phyloP scores from a whole-genome alignment of 2,888 invertebrate genomes.

The Dasypolia templi region DNA sequence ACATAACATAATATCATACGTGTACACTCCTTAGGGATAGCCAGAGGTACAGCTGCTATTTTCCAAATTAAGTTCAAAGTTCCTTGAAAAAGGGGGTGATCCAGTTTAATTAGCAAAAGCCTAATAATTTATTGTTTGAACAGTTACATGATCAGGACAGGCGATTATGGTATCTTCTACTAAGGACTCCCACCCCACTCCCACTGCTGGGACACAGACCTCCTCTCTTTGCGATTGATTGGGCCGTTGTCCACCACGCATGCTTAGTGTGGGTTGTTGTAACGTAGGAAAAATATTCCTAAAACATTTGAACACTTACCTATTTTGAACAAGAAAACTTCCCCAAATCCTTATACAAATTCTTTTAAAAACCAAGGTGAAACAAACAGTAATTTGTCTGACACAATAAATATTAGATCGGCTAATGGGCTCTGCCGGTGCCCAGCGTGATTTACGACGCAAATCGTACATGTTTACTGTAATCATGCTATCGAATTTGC shows the following conservation, averaged over 20 bases:
- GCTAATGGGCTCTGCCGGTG: slow-evolving; percentile 51
- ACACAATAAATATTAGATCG: slow-evolving; percentile 62
- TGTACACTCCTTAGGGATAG: neutral
- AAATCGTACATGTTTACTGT: slow-evolving; percentile 53
- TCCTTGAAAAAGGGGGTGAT: neutral
- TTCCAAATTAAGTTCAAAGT: neutral
- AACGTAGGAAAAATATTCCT: neutral
- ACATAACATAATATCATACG: neutral
- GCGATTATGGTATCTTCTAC: neutral
- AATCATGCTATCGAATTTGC: slow-evolving; percentile 37
- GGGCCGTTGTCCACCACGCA: neutral
- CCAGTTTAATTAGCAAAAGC: neutral
- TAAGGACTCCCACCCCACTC: neutral
- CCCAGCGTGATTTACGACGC: slow-evolving; percentile 57
- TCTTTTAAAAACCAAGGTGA: slow-evolving; percentile 2
- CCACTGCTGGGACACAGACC: neutral
- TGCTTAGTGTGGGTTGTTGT: neutral
- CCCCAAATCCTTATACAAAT: neutral
- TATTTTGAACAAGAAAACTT: neutral
- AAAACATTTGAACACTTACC: neutral
- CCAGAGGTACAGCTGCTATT: no score
- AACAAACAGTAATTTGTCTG: slow-evolving; percentile 22
- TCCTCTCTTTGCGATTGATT: neutral
- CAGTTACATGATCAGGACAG: neutral
- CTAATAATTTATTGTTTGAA: neutral